phyloP scores from a whole-genome alignment of 2,888 invertebrate species.

The Tillus elongatus region DNA sequence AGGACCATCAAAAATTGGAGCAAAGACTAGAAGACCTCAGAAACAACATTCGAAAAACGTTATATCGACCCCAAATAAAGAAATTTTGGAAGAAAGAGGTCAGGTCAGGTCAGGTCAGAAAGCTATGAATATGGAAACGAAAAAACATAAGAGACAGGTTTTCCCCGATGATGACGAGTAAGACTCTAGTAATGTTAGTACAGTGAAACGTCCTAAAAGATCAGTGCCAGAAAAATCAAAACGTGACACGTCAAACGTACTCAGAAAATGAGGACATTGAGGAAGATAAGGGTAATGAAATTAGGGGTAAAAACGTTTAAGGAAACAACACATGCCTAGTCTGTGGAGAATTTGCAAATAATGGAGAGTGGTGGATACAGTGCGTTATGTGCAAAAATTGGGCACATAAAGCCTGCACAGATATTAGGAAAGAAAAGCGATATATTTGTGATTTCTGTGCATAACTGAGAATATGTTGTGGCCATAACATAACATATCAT shows the following conservation, averaged over 20 bases:
- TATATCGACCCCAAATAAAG: constrained; percentile 3
- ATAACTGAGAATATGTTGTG: neutral
- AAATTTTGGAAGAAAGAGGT: neutral
- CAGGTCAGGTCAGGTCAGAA: constrained; percentile 1
- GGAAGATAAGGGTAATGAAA: constrained; percentile 3
- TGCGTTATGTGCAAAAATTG: constrained; percentile 3
- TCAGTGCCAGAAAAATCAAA: neutral
- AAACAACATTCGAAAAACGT: neutral
- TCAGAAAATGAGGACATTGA: constrained; percentile 1
- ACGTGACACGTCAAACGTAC: neutral
- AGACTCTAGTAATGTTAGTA: neutral
- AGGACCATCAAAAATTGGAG: too few relatives aligned
- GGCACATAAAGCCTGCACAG: constrained; percentile 4
- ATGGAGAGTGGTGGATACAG: constrained; percentile 1
- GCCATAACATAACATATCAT: too few relatives aligned
- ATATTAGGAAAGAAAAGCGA: constrained; percentile 2
- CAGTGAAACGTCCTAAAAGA: constrained; percentile 3
- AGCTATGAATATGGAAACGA: neutral
- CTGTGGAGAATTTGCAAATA: too few relatives aligned
- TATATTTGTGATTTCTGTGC: constrained; percentile 3
- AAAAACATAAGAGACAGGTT: constrained; percentile 2
- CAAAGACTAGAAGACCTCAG: constrained; percentile 2
- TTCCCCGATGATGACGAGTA: constrained; percentile 2
- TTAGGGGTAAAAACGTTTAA: too few relatives aligned
- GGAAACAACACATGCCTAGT: too few relatives aligned